phyloP scores from a whole-genome alignment of 2,797 vertebrate species.

The Lemur catta region DNA sequence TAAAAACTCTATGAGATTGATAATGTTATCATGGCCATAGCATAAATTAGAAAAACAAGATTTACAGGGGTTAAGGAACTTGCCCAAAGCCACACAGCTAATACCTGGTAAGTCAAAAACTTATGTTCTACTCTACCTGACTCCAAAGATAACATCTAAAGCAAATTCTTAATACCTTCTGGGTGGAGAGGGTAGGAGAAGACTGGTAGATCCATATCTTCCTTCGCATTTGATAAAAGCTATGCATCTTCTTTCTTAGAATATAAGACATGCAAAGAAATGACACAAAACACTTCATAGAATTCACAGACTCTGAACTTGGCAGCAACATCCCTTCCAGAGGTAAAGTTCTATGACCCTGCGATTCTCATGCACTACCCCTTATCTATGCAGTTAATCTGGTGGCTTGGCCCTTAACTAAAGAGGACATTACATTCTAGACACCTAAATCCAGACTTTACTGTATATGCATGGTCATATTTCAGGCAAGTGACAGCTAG shows the following conservation, averaged over 20 bases:
- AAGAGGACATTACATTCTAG: not conserved
- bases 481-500: conserved; percentile 43
- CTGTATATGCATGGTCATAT: not conserved
- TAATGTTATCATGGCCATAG: not conserved
- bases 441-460: not conserved
- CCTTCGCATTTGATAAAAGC: not conserved
- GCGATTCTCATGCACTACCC: not conserved
- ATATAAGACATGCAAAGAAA: not conserved
- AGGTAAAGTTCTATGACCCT: not conserved
- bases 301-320: not conserved
- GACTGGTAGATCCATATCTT: not conserved
- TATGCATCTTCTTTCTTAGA: not conserved
- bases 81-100: not conserved
- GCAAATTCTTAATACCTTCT: not conserved
- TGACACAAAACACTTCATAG: not conserved
- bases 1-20: not conserved
- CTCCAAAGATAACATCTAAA: not conserved
- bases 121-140: not conserved
- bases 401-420: not conserved
- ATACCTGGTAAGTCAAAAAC: not conserved
- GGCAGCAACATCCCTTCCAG: not conserved
- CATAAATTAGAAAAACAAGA: not conserved
- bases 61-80: not conserved
- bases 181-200: not conserved
- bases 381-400: not conserved